Base-by-base conservation (phyloP, 2,113 vertebrate genomes). In the Falcunculus frontatus region DNA sequence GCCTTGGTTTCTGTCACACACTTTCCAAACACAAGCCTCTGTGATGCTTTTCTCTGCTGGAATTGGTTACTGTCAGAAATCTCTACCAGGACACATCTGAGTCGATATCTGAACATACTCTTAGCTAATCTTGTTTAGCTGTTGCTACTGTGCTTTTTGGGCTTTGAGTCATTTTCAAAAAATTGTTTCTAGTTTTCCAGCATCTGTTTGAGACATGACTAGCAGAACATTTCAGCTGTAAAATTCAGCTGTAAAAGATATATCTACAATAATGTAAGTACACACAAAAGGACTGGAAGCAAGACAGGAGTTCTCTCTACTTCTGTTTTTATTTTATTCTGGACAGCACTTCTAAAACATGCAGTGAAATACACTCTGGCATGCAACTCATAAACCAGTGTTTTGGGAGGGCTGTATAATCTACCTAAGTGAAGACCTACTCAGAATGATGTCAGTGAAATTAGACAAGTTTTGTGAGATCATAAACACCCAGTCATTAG, bases 41-140 rank as follows among this genome's bases (percentile, higher is more conserved):
- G 23, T 84, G 41, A 50, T 78, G n/a, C 47, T 87, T 77, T 89
- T 72, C 35, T 79, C 55, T 69, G 59, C n/a, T 73, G 69, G 30
- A 70, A 49, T 57, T 6, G 1, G 32, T 64, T 89, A 13, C 44
- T 63, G 16, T 56, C 68, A 72, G 50, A 70, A 83, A 59, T 67
- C 42, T 78, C 55, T 78, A 27, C 57, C 72, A 90, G 59, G 22
- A 75, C 6, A 11, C 13, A 5, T 63, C 73, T 93, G 87, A 94
- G 47, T 82, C 89, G 64, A 3, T 74, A 64, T 63, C 86, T 75
- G 73, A 77, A 59, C 47, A 42, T 37, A 32, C 67, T 69, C 70
- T 65, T 89, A 46, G 70, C 35, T 89, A 47, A 92, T 86, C 76
- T 74, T 84, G 65, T 95, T 94, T 78, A 87, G 60, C 65, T 91